These are phyloP conservation scores for Lithosia quadra DNA, from an alignment of 2,888 invertebrate genomes.

Conservation along the genomic window DNA sequence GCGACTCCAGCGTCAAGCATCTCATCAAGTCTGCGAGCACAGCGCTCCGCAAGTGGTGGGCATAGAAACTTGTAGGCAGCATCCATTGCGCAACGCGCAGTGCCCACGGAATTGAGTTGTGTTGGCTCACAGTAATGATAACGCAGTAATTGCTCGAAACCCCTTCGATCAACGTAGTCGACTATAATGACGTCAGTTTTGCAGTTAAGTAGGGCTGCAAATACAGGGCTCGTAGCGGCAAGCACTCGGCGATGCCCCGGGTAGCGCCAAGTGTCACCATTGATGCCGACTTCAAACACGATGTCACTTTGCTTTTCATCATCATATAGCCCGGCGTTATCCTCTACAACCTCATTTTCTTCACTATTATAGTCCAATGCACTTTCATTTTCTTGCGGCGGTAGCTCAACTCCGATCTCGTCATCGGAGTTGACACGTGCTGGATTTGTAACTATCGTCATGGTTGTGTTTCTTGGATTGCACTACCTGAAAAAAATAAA, in stretches of 20 bases:
- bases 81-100: constrained; percentile 90
- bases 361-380: constrained; percentile 43
- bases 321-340: constrained; percentile 77
- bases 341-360: constrained; percentile 49
- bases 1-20: constrained; percentile 89
- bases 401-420: constrained; percentile 63
- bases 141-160: constrained; percentile 89
- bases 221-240: constrained; percentile 88
- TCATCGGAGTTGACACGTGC: constrained; percentile 70
- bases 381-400: constrained; percentile 22
- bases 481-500: constrained; percentile 66
- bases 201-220: constrained; percentile 85
- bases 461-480: constrained; percentile 55
- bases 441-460: constrained; percentile 84
- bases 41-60: constrained; percentile 89
- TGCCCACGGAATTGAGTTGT: constrained; percentile 87
- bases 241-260: constrained; percentile 89
- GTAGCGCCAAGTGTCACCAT: constrained; percentile 89
- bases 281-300: constrained; percentile 88
- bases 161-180: constrained; percentile 88
- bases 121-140: constrained; percentile 89
- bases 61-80: constrained; percentile 92
- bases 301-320: constrained; percentile 87
- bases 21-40: constrained; percentile 89
- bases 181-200: constrained; percentile 83